Conservation (phyloP, 2,888 invertebrate species). For the Callyntrura sp. region DNA sequence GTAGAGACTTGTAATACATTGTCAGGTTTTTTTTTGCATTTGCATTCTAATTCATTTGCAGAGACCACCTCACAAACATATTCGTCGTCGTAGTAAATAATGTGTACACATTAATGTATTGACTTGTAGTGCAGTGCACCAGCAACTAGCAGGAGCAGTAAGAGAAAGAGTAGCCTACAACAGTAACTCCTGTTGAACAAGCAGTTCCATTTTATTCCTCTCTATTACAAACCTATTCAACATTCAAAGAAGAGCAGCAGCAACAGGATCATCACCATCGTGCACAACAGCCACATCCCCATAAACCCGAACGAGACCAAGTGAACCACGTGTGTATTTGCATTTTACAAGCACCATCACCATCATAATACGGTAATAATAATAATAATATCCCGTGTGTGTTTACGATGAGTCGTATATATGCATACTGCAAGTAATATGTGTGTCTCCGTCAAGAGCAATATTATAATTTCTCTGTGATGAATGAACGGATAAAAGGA, state of each 20-base stretch:
- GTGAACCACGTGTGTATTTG: constrained; percentile 67
- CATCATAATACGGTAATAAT: not conserved
- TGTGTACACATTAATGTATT: constrained; percentile 21
- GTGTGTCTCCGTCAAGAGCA: not conserved
- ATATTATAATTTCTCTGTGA: constrained; percentile 57
- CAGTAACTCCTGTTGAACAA: constrained; percentile 34
- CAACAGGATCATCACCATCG: constrained; percentile 44
- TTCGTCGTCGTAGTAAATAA: constrained; percentile 30
- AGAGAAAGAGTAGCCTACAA: not conserved
- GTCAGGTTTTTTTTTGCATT: constrained; percentile 60
- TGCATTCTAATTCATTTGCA: constrained; percentile 39
- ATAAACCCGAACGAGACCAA: constrained; percentile 53
- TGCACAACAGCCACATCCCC: no score
- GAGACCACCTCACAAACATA: not conserved
- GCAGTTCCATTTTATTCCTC: constrained; percentile 65
- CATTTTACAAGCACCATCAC: constrained; percentile 52
- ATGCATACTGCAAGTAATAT: not conserved
- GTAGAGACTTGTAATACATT: constrained; percentile 3
- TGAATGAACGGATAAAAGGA: constrained; percentile 54
- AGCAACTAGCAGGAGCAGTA: not conserved
- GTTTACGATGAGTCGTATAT: not conserved
- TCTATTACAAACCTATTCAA: not conserved
- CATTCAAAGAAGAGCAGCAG: constrained; percentile 50
- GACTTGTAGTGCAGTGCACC: not conserved
- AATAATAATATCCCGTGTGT: not conserved